phyloP scores from a whole-genome alignment of 2,888 invertebrate genomes.

The Watsonalla binaria region DNA sequence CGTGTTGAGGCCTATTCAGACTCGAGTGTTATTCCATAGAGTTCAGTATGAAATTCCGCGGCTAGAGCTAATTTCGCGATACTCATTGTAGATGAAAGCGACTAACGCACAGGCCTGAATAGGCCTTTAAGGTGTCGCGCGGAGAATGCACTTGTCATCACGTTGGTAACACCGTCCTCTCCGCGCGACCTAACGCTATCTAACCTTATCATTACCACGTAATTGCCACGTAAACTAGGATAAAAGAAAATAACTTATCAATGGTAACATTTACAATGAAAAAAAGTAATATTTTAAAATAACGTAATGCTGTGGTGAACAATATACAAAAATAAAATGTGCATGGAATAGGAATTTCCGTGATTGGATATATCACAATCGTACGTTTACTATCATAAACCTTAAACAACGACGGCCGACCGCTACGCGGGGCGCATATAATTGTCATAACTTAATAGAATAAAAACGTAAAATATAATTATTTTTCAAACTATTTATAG shows the following conservation, averaged over 20 bases:
- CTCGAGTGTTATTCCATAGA: too few species aligned
- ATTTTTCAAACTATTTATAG: constrained; percentile 46
- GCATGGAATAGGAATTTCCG: constrained; percentile 72
- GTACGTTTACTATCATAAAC: constrained; percentile 38
- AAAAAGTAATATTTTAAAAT: constrained; percentile 52
- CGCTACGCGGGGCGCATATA: constrained; percentile 47
- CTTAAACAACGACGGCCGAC: constrained; percentile 45
- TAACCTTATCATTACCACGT: constrained; percentile 10
- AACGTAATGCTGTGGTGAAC: constrained; percentile 55
- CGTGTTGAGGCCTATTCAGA: neutral
- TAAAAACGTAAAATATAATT: constrained; percentile 48
- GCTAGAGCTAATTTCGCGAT: too few species aligned
- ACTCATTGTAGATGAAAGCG: too few species aligned
- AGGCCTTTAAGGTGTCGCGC: neutral
- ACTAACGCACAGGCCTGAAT: too few species aligned
- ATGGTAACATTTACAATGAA: constrained; percentile 77
- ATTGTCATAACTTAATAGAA: constrained; percentile 48
- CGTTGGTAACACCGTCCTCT: neutral
- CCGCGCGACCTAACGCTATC: neutral
- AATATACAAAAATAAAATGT: constrained; percentile 70
- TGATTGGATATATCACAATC: constrained; percentile 72
- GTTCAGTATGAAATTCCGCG: too few species aligned
- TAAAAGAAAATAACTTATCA: constrained; percentile 69
- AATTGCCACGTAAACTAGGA: constrained; percentile 8
- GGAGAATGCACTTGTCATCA: neutral